phyloP scores from a whole-genome alignment of 2,113 vertebrate species.

The Myrmecophaga tridactyla region DNA sequence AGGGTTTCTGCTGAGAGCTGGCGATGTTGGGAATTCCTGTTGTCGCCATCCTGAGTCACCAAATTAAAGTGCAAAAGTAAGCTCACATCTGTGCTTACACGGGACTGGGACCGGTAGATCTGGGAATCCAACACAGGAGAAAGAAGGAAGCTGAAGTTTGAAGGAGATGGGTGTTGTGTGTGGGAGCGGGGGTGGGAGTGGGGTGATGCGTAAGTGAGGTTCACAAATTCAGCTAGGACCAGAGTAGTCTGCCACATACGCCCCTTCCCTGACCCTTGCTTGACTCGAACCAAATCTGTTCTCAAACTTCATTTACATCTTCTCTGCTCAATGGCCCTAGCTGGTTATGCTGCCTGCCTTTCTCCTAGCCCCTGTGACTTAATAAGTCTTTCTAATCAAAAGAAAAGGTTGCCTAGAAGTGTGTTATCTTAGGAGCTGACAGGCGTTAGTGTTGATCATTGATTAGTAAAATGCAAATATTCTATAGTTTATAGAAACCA shows the following conservation, averaged over 20 bases:
- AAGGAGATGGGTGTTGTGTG: background rate
- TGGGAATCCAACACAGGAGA: background rate
- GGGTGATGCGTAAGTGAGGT: background rate
- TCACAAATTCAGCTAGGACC: background rate
- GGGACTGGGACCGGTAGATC: background rate
- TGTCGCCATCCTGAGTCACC: background rate
- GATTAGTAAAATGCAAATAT: slow-evolving; percentile 23
- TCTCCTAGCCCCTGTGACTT: background rate
- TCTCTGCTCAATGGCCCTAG: background rate
- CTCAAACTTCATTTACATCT: background rate
- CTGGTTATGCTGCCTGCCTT: background rate
- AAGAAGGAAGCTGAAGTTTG: background rate
- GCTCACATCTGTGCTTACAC: background rate
- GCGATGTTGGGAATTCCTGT: too few species aligned
- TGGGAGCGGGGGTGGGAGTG: too few species aligned
- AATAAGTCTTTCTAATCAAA: background rate
- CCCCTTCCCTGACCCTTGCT: background rate
- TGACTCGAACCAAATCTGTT: background rate
- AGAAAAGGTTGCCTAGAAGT: background rate
- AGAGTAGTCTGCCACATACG: background rate
- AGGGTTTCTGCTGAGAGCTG: background rate
- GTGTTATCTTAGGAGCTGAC: background rate
- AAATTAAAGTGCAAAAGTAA: background rate
- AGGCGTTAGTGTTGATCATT: background rate
- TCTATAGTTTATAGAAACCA: background rate